Base-by-base conservation (phyloP, 2,113 vertebrate species). In the Chionomys nivalis region DNA sequence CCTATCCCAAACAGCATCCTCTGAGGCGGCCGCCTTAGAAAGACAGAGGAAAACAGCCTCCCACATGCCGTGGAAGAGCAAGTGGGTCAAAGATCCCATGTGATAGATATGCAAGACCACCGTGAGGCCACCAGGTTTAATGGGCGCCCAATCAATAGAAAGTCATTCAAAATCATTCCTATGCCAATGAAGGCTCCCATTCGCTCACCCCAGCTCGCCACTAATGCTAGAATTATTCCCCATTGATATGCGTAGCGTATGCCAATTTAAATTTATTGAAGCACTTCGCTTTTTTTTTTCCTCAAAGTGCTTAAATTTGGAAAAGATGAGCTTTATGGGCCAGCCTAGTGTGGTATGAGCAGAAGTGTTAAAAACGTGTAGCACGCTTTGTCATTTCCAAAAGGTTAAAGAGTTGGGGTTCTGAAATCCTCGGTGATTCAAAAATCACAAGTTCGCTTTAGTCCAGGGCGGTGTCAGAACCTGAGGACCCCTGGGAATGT, bases 181-280 rank as follows among this genome's bases (percentile, higher is more conserved):
- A 0, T 89, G 92, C 94, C 98, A 91, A 98, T 96, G 98, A 98
- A 97, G 97, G 96, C 97, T 95, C 97, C 89, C 97, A 97, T 98
- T 97, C 97, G 97, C 98, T 95, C 98, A 98, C 98, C 98, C 98
- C 98, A 97, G 97, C 97, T 97, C 96, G 96, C 97, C 98, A 98
- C 98, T 98, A 98, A 98, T 98, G 98, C 97, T 98, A 95, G 98
- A 98, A 98, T 98, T 98, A 98, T 98, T 98, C 97, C 98, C 98
- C 98, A 97, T 95, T 97, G 98, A 98, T 98, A 98, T 98, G 97
- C 98, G 90, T 95, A 98, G 97, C 98, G 98, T 98, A 98, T 98
- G 98, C 98, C 98, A 98, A 98, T 98, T 98, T 98, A 98, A 98
- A 98, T 98, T 98, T 98, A 98, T 98, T 98, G 98, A 96, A 98